Conservation (phyloP, 1,140 invertebrate species). For the Pseudomyrmex dendroicus region DNA sequence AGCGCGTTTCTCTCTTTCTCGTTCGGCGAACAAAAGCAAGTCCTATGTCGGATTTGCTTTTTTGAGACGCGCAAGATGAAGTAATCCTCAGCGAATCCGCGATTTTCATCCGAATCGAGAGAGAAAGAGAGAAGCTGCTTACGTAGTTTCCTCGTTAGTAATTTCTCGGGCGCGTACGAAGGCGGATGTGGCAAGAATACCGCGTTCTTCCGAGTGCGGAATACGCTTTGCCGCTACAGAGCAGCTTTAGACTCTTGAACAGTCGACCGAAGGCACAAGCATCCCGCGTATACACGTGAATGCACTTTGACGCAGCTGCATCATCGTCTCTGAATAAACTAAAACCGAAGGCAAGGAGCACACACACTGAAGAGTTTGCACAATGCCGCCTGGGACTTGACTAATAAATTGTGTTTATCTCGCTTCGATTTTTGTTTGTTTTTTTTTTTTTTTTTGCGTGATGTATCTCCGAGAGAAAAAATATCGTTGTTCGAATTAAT, state of each 20-base stretch:
- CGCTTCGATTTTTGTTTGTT: background rate
- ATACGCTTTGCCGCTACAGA: background rate
- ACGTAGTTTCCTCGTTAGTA: conserved; percentile 45
- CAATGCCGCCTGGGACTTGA: background rate
- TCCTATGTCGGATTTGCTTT: conserved; percentile 4
- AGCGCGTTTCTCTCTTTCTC: conserved; percentile 32
- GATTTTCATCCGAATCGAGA: conserved; percentile 5
- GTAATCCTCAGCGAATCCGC: background rate
- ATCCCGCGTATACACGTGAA: conserved; percentile 35
- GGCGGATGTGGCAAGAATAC: conserved; percentile 23
- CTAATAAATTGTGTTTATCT: conserved; percentile 35
- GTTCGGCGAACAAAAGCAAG: conserved; percentile 42
- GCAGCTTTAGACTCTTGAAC: conserved; percentile 28
- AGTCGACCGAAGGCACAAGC: conserved; percentile 31
- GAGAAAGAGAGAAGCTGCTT: conserved; percentile 1
- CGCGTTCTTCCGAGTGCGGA: background rate
- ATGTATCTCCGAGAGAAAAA: background rate
- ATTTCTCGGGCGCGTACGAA: conserved; percentile 51
- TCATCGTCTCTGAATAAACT: conserved; percentile 57
- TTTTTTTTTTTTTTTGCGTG: too few species aligned
- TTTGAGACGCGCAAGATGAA: background rate
- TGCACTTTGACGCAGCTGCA: conserved; percentile 38
- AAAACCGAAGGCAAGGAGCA: conserved; percentile 30
- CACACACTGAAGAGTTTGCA: background rate
- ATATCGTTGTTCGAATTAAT: conserved; percentile 1